Evolutionary conservation across 2,888 invertebrate species (phyloP).

Genomic region (Macropis europaea): DNA sequence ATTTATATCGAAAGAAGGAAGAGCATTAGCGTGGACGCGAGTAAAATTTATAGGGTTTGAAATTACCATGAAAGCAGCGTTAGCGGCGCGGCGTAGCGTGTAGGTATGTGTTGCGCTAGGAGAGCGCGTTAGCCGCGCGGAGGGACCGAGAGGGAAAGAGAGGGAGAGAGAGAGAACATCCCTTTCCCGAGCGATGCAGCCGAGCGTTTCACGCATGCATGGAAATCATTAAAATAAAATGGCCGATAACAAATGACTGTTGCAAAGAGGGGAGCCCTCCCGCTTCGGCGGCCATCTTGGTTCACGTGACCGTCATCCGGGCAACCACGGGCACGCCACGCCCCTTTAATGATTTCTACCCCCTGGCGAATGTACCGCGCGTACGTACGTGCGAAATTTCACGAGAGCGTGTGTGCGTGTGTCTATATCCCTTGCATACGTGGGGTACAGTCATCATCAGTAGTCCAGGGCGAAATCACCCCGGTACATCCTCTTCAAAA

Average conservation of each 20-base stretch:
- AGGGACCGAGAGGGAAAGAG: slow-evolving; percentile 37
- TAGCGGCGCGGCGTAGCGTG: slow-evolving; percentile 43
- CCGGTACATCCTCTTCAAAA: slow-evolving; percentile 67
- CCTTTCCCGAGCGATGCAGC: slow-evolving; percentile 72
- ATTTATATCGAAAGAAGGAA: slow-evolving; percentile 63
- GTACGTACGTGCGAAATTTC: slow-evolving; percentile 72
- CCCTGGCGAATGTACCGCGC: slow-evolving; percentile 72
- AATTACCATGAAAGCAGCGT: slow-evolving; percentile 65
- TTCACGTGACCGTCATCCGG: slow-evolving; percentile 80
- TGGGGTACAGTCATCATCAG: slow-evolving; percentile 78
- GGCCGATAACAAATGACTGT: slow-evolving; percentile 80
- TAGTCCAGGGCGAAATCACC: slow-evolving; percentile 68
- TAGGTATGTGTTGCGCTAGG: slow-evolving; percentile 50
- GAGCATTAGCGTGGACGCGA: slow-evolving; percentile 51
- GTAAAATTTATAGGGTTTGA: slow-evolving; percentile 59
- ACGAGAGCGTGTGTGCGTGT: slow-evolving; percentile 58
- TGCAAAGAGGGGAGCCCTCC: slow-evolving; percentile 74
- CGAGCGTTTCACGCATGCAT: slow-evolving; percentile 79
- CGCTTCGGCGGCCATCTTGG: slow-evolving; percentile 77
- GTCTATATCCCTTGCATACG: slow-evolving; percentile 50
- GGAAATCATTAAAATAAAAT: slow-evolving; percentile 80
- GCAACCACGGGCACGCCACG: slow-evolving; percentile 79
- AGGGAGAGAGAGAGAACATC: slow-evolving; percentile 61
- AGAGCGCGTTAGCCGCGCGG: slow-evolving; percentile 55
- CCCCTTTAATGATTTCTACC: slow-evolving; percentile 80